Evolutionary conservation across 2,888 invertebrate species (phyloP), one percentile per base, ranked within the genome.

Genomic region (Caenorhabditis angaria): DNA sequence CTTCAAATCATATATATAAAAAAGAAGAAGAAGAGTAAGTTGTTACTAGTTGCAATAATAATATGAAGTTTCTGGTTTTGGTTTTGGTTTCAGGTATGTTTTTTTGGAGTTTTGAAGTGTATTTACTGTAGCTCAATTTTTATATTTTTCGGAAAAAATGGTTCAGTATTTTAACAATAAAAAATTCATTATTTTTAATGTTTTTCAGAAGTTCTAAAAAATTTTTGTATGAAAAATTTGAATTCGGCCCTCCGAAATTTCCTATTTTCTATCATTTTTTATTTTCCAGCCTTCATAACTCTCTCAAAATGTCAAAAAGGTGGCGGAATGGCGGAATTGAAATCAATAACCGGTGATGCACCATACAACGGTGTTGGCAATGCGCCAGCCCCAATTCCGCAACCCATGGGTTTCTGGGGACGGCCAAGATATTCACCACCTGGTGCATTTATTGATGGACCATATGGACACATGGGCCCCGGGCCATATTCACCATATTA

Each of bases 321-420:
- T 1, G 73, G 80, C 12, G 80, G 80, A 24, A 77, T 80, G 77
- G 80, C 80, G 14, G 80, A 80, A 56, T 55, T 80, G 55, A 80
- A 80, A 54, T 70, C 77, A 8, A 80, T 80, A 28, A 80, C 80
- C 32, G 76, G 76, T 14, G 80, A 80, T 65, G 77, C 73, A 20
- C 80, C 77, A 24, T 80, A 80, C 47, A 57, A 61, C 35, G 80
- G 80, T 18, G 70, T 74, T 32, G 80, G 80, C 28, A 80, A 80
- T 67, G 80, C 74, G 2, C 80, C 80, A n/a, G 80, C 77, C 20
- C 77, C 76, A 14, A 65, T 76, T 50, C 73, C 73, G 6, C 76
- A 76, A 35, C 80, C 80, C 25, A 80, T 80, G 80, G 80, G 80
- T 28, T 80, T 80, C 76, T 80, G 80, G 80, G 80, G 80, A 27